Evolutionary conservation across 2,888 invertebrate genomes (phyloP).

Genomic region (Caenorhabditis sinica): DNA sequence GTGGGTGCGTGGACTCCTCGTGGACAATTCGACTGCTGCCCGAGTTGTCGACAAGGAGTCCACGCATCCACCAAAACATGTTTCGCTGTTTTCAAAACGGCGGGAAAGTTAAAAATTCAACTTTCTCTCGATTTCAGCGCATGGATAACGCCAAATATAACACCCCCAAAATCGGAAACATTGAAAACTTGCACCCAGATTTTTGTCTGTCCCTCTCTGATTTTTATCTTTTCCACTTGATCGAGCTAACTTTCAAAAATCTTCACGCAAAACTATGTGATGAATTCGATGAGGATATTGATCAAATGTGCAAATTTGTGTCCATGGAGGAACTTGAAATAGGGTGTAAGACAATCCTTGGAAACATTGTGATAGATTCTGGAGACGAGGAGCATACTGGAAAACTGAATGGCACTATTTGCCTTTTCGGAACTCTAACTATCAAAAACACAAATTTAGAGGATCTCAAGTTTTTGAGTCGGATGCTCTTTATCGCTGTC

Average conservation of each 20-base stretch:
- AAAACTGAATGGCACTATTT: background rate
- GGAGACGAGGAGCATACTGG: conserved; percentile 3
- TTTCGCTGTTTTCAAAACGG: too few species aligned
- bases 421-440: background rate
- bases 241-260: background rate
- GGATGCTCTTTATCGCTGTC: background rate
- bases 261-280: conserved; percentile 2
- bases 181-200: conserved; percentile 4
- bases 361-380: background rate
- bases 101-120: too few species aligned
- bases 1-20: too few species aligned
- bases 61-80: too few species aligned
- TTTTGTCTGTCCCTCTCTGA: conserved; percentile 4
- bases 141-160: background rate
- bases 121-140: background rate
- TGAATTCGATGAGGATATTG: background rate
- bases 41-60: too few species aligned
- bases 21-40: too few species aligned
- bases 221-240: background rate
- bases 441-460: conserved; percentile 5
- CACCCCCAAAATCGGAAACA: background rate
- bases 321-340: background rate
- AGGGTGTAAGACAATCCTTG: background rate
- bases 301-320: background rate
- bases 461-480: background rate